phyloP scores from a whole-genome alignment of 92 coral and sea anemone genomes.

The Heliopora coerulea region DNA sequence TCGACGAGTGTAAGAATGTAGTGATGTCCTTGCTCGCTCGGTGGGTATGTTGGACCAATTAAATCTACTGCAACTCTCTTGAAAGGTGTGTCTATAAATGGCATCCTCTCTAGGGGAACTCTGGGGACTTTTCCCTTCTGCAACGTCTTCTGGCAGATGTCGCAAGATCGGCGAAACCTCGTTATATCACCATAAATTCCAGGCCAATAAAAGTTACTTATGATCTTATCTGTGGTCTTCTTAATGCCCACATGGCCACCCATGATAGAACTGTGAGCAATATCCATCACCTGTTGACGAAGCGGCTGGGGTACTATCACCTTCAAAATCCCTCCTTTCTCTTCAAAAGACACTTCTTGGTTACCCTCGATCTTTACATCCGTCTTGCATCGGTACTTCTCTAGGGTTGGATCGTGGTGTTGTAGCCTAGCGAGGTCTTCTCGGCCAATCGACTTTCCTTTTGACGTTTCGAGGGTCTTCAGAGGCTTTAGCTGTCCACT shows the following conservation, averaged over 20 bases:
- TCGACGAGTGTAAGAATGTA: conserved; percentile 20
- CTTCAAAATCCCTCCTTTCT: neutral
- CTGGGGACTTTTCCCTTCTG: conserved; percentile 59
- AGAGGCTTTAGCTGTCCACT: too few species aligned
- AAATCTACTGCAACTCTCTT: conserved; percentile 53
- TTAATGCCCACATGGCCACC: conserved; percentile 36
- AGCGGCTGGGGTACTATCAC: conserved; percentile 32
- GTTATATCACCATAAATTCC: conserved; percentile 40
- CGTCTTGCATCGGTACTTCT: too few species aligned
- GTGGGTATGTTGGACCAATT: conserved; percentile 40
- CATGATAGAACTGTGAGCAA: conserved; percentile 53
- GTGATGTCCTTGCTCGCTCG: conserved; percentile 19
- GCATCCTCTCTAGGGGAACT: conserved; percentile 51
- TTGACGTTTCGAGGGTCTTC: too few species aligned
- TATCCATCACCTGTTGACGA: conserved; percentile 42
- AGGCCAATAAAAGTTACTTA: conserved; percentile 43
- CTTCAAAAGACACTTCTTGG: too few species aligned
- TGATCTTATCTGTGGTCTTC: conserved; percentile 32
- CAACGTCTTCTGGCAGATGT: conserved; percentile 46
- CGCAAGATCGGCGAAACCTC: conserved; percentile 33
- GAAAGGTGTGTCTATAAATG: conserved; percentile 62
- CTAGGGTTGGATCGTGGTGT: too few species aligned
- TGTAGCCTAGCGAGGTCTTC: too few species aligned
- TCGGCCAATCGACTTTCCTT: too few species aligned
- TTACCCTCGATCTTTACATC: too few species aligned